Conservation (phyloP, 2,888 invertebrate species). For the Hylaea fasciaria region DNA sequence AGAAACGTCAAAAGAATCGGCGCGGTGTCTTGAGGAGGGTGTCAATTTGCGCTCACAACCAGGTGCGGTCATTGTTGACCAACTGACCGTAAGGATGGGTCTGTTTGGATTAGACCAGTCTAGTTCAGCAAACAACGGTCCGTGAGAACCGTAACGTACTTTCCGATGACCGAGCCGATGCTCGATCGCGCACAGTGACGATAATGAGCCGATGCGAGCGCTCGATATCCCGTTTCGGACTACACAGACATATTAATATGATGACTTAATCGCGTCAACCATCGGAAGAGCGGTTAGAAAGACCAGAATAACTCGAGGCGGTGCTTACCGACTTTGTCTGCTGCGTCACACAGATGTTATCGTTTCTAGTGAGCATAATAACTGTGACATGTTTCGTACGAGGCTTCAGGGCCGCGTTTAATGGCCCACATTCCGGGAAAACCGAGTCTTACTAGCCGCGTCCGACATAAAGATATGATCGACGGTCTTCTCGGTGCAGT, state of each 20-base stretch:
- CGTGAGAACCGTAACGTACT: constrained; percentile 76
- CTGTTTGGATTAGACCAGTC: constrained; percentile 73
- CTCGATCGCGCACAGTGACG: constrained; percentile 15
- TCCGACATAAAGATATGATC: constrained; percentile 78
- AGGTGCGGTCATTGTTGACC: constrained; percentile 77
- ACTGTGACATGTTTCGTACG: constrained; percentile 82
- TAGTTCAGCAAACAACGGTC: constrained; percentile 64
- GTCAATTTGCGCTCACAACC: constrained; percentile 71
- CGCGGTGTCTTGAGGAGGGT: constrained; percentile 71
- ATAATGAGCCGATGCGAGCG: constrained; percentile 28
- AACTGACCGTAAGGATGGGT: constrained; percentile 77
- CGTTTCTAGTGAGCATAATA: constrained; percentile 81
- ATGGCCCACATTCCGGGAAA: constrained; percentile 81
- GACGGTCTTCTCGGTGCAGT: constrained; percentile 53
- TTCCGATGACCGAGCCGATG: constrained; percentile 38
- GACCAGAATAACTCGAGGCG: constrained; percentile 65
- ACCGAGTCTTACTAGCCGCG: constrained; percentile 69
- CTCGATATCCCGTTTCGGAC: constrained; percentile 31
- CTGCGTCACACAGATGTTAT: constrained; percentile 80
- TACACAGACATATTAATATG: constrained; percentile 46
- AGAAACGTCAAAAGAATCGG: constrained; percentile 68
- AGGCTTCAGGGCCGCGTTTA: constrained; percentile 73
- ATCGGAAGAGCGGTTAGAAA: constrained; percentile 62
- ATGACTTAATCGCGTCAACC: constrained; percentile 68
- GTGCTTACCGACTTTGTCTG: constrained; percentile 64